Base-by-base conservation (phyloP, 2,797 vertebrate genomes). In the Balearica regulorum region DNA sequence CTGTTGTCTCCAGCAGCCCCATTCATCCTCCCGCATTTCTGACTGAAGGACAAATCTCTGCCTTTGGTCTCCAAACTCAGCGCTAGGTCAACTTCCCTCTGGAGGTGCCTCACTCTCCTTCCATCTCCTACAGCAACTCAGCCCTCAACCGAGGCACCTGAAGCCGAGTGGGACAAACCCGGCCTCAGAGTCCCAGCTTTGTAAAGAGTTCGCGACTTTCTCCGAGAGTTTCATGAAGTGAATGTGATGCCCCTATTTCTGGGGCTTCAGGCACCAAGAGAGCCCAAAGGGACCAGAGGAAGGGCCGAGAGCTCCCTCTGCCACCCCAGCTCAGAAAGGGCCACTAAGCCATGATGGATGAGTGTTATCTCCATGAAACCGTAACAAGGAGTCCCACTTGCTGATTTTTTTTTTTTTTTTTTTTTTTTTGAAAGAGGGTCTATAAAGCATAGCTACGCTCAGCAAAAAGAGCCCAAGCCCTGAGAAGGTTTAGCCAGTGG, bases 61-160 rank as follows among this genome's bases (percentile, higher is more conserved):
- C 18, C 57, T 64, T 76, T 80, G 44, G 19, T 80, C 15, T 16
- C 31, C 60, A 69, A 80, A 81, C 39, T 48, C 19, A 55, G 54
- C 39, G 35, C 16, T 43, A 61, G 16, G 41, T 41, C 28, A 77
- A 1, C n/a, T 37, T 16, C 24, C 51, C 39, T 37, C 62, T 49
- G 29, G 17, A 29, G 20, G 4, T 51, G 49, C 29, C 26, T 62
- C 5, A 2, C 16, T 54, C 21, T 35, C 46, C 25, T 33, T 83
- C 49, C 17, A 26, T 8, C 43, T 77, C 57, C 83, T 85, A 28
- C 33, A 75, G 39, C 53, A 49, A 15, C 0, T 0, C 57, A 82
- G n/a, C 21, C 44, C 35, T 73, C 13, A 0, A 15, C 37, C 33
- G 33, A 57, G 43, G 25, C 0, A 0, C 28, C 35, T 12, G 16